Conservation (phyloP, 92 coral and sea anemone species). For the Heliopora coerulea region DNA sequence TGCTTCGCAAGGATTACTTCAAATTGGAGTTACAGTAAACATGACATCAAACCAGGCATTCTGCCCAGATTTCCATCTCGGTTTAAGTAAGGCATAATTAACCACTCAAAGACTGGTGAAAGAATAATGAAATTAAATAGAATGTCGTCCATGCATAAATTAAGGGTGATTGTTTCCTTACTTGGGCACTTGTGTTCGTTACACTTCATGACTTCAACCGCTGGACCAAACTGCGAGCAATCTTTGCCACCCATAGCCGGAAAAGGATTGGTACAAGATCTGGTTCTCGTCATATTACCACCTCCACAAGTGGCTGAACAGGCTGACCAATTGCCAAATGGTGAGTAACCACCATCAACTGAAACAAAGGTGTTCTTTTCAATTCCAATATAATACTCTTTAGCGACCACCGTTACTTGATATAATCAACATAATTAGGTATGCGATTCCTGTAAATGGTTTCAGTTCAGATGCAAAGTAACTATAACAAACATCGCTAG, state of each 20-base stretch:
- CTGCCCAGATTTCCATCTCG: too few relatives aligned
- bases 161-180: not conserved
- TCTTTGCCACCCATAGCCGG: constrained; percentile 38
- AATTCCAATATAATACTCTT: too few relatives aligned
- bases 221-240: constrained; percentile 29
- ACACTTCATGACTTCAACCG: constrained; percentile 34
- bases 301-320: constrained; percentile 33
- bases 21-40: too few relatives aligned
- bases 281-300: constrained; percentile 35
- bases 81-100: too few relatives aligned
- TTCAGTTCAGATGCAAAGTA: too few relatives aligned
- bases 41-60: too few relatives aligned
- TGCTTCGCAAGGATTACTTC: too few relatives aligned
- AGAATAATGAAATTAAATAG: not conserved
- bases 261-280: constrained; percentile 13
- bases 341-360: constrained; percentile 28
- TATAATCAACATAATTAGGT: not conserved
- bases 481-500: not conserved
- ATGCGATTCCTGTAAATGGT: too few relatives aligned
- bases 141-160: not conserved
- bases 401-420: too few relatives aligned
- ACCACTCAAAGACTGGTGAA: not conserved
- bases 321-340: constrained; percentile 29
- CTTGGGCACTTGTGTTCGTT: constrained; percentile 36
- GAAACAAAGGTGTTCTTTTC: not conserved